Base-by-base conservation (phyloP, 2,888 invertebrate genomes). In the Heliconius ismenius region DNA sequence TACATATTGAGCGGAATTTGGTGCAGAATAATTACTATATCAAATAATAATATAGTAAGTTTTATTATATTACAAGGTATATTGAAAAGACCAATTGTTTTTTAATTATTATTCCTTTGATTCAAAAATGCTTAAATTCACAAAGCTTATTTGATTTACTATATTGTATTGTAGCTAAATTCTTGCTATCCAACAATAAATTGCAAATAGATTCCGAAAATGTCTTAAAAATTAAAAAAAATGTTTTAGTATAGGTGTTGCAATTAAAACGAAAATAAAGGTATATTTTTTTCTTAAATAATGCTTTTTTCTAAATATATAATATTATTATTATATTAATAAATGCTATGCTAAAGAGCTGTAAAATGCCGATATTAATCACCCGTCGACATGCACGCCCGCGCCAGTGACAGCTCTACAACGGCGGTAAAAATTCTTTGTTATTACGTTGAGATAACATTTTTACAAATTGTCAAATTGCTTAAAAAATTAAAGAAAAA, bases 401-500 rank as follows among this genome's bases (percentile, higher is more conserved):
- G 74, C 58, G 79, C 79, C 81, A 79, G 76, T 83, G 83, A 78
- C 75, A 60, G 74, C 26, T 81, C 85, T 85, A 86, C 88, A 87
- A 76, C 78, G 77, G 77, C 80, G 43, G 21, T 9, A 26, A 43
- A 26, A 39, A 21, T 80, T 69, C 76, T 84, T 83, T 81, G 82
- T 84, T 83, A 84, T 82, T 76, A 72, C 60, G 9, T 15, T 72
- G 72, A 58, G 39, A 39, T 36, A 36, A 72, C 60, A 60, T 58
- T 60, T 69, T 54, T 69, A 67, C 67, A 24, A 24, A 26, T 39
- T 43, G 24, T 67, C 18, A 24, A 43, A 39, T 39, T 43, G 4
- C 39, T 43, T 67, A 2, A 36, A 65, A 39, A 67, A 39, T 24
- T 9, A 24, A 24, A 39, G 13, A 62, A 26, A 15, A 36, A n/a